Evolutionary conservation across 2,888 invertebrate genomes (phyloP), one percentile per base, ranked within the genome.

Genomic region (Drosophila macrothrix): DNA sequence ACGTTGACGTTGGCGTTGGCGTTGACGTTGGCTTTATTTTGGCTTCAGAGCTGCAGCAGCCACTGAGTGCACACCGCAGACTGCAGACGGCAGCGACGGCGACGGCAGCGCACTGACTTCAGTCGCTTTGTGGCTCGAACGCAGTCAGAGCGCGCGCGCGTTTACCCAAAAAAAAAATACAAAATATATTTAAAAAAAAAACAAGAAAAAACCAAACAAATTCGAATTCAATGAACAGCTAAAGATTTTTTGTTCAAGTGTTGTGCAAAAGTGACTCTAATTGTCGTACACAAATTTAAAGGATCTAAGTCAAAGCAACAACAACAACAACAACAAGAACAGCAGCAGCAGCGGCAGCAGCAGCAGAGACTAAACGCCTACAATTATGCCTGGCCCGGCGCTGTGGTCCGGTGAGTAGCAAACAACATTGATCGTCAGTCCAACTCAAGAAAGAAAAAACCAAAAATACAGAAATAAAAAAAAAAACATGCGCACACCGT

Each of bases 331-430:
- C n/a, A 62, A 28, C n/a, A 53, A 25, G 2, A 63, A 29, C 16
- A 63, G 7, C 29, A 73, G 62, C 29, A 73, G 64, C 70, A 63
- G 59, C 66, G 72, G 60, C 71, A 56, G 12, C n/a, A 73, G 62
- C 66, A 75, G 60, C 71, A 73, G 74, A 82, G 71, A 77, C 60
- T 76, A 74, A 90, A 90, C 92, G 76, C 88, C 92, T 76, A 80
- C 85, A 93, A 92, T 90, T 90, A 93, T 93, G 93, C 93, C 93
- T 91, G 93, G 93, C 89, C 92, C 93, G 91, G 93, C 93, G 79
- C 91, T 93, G 92, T 93, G 93, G 93, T 93, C 93, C 88, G 93
- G 93, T 93, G 90, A 92, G 93, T 93, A 90, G 39, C 33, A 66
- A 66, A 37, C 62, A 55, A 33, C 64, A 58, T 43, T 54, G 67